Conservation (phyloP, 2,797 vertebrate genomes). For the Microcaecilia unicolor region DNA sequence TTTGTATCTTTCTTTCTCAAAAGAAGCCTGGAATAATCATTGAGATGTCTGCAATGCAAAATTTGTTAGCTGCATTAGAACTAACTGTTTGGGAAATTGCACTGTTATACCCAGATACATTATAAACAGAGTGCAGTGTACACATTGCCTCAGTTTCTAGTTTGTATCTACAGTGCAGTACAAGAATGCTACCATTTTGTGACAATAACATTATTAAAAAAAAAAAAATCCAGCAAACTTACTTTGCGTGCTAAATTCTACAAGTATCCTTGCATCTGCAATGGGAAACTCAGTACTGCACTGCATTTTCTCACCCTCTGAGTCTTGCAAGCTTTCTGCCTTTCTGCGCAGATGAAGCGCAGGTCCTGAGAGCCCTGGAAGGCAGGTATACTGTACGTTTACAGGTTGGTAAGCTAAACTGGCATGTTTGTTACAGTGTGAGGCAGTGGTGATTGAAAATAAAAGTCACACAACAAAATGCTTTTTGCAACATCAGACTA, state of each 20-base stretch:
- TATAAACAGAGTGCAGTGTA: too few relatives aligned
- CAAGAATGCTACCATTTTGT: not conserved
- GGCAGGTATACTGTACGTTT: slow-evolving; percentile 15
- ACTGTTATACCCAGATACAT: too few relatives aligned
- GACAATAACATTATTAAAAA: slow-evolving; percentile 5
- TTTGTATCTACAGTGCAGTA: slow-evolving; percentile 2
- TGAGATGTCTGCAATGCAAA: too few relatives aligned
- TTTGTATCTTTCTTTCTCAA: too few relatives aligned
- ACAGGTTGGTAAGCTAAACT: slow-evolving; percentile 11
- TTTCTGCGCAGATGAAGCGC: slow-evolving; percentile 11
- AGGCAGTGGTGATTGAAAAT: too few relatives aligned
- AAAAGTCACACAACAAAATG: slow-evolving; percentile 1
- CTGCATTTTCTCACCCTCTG: slow-evolving; percentile 15
- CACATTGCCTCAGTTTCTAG: too few relatives aligned
- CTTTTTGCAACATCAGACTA: not conserved
- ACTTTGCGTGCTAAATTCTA: slow-evolving; percentile 19
- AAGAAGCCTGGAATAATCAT: too few relatives aligned
- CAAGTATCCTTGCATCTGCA: slow-evolving; percentile 15
- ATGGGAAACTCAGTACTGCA: slow-evolving; percentile 8
- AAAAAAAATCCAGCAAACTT: slow-evolving; percentile 13
- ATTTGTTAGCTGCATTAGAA: too few relatives aligned
- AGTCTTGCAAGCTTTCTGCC: slow-evolving; percentile 11
- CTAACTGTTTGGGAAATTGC: too few relatives aligned
- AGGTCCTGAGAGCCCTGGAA: slow-evolving; percentile 16
- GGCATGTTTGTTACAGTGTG: not conserved